A percentile compares a stretch with the other conserved stretches of the same genome.
Evolutionary conservation across 92 coral and sea anemone genomes (phyloP).

Genomic region (Phenganax stokvisi): DNA sequence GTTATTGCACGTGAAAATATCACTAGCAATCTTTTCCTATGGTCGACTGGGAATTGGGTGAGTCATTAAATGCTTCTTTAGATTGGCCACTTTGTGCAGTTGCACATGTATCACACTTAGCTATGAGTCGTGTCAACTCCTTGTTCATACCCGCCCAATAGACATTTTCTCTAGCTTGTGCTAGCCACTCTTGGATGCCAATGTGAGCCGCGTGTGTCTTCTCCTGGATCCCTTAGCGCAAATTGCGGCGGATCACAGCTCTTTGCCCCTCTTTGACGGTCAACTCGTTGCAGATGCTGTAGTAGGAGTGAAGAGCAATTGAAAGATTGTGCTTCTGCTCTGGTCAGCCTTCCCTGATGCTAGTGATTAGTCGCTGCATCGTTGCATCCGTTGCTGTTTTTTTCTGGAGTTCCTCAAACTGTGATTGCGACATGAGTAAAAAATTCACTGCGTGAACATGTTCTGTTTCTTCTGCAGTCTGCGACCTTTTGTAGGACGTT

Average conservation of each 20-base stretch:
- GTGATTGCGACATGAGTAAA: too few species aligned
- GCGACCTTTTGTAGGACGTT: too few species aligned
- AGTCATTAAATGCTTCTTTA: too few species aligned
- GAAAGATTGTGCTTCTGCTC: slow-evolving; percentile 33
- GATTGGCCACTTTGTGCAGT: too few species aligned
- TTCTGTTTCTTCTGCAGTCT: too few species aligned
- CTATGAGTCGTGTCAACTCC: background rate
- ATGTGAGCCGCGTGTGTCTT: slow-evolving; percentile 13
- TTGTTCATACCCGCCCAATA: slow-evolving; percentile 29
- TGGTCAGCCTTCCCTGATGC: slow-evolving; percentile 45
- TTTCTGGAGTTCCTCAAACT: slow-evolving; percentile 9
- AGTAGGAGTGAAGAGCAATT: slow-evolving; percentile 2
- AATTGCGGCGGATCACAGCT: background rate
- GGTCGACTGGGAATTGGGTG: too few species aligned
- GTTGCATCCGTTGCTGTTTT: slow-evolving; percentile 12
- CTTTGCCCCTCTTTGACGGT: slow-evolving; percentile 25
- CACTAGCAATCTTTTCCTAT: too few species aligned
- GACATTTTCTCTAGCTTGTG: slow-evolving; percentile 17
- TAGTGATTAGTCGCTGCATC: slow-evolving; percentile 26
- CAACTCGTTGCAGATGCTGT: slow-evolving; percentile 42
- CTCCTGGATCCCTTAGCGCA: slow-evolving; percentile 9
- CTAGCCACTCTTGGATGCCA: slow-evolving; percentile 24
- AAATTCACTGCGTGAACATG: too few species aligned
- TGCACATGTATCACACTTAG: too few species aligned
- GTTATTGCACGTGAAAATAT: too few species aligned